Evolutionary conservation across 2,113 vertebrate genomes (phyloP), one percentile per base, ranked within the genome.

Genomic region (Zosterops japonicus): DNA sequence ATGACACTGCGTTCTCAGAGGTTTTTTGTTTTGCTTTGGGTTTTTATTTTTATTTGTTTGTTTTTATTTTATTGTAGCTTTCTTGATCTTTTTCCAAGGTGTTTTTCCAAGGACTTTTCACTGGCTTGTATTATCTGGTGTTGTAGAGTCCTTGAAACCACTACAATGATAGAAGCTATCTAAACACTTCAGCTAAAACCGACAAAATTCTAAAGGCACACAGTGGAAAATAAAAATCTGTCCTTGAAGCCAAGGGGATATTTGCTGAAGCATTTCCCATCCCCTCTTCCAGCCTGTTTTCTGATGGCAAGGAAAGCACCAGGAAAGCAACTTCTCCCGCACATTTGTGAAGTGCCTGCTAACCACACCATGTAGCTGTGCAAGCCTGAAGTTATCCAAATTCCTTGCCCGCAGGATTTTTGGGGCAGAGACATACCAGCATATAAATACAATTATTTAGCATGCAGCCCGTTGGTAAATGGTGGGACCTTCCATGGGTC

Each of bases 371-470:
- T 1, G 72, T 12, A 88, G 75, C 87, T 68, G 27, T 22, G 71
- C 63, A 24, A 24, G 44, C 35, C 77, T 69, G 20, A 74, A 95
- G 55, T 69, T 74, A 92, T 81, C 79, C 88, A 78, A 59, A 97
- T 95, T 81, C 96, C 93, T 63, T 63, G 71, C 90, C 84, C 5
- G 16, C 76, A 87, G 69, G 81, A 86, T 89, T 96, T 94, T 74
- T 80, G 67, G 76, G 74, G 87, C 80, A 86, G 68, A 83, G 59
- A 88, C 93, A 71, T 3, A 33, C 46, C 46, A 10, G 63, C 49
- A 3, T 35, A 57, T 25, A 91, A 80, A 95, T 19, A 50, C 3
- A 10, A 80, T 83, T 29, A 57, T 53, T 95, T 84, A 68, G 77
- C 85, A 65, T 16, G 61, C 91, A 93, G 44, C 46, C 5, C 68